These are phyloP conservation scores for Glaucidium brasilianum DNA, from an alignment of 2,113 vertebrate species.

Conservation along the genomic window DNA sequence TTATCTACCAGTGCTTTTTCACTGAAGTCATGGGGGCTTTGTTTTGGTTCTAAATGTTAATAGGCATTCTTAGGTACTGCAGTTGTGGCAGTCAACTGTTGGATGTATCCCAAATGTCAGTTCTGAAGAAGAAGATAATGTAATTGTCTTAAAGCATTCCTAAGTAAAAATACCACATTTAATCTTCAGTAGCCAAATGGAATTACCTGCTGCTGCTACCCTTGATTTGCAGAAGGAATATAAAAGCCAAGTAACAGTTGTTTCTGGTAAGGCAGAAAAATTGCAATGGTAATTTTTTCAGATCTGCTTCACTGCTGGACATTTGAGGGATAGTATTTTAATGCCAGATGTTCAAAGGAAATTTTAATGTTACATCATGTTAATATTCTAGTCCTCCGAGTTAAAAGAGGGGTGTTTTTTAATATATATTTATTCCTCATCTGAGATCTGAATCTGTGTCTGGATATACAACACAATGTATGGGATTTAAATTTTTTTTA, in stretches of 20 bases:
- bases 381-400: neutral
- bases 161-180: neutral
- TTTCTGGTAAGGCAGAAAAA: neutral
- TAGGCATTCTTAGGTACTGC: neutral
- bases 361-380: neutral
- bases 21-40: neutral
- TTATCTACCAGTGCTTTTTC: neutral
- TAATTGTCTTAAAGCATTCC: neutral
- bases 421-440: neutral
- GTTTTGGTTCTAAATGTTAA: neutral
- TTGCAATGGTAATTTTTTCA: neutral
- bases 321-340: neutral
- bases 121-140: neutral
- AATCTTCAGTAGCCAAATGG: neutral
- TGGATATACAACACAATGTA: neutral
- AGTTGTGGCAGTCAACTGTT: neutral
- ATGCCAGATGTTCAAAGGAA: neutral
- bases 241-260: neutral
- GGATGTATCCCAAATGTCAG: neutral
- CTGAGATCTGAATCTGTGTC: neutral
- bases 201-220: neutral
- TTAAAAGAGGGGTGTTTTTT: neutral
- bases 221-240: neutral
- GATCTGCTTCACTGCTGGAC: neutral
- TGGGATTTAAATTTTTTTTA: neutral